phyloP scores from a whole-genome alignment of 2,113 vertebrate genomes.

The Triplophysa tibetana region DNA sequence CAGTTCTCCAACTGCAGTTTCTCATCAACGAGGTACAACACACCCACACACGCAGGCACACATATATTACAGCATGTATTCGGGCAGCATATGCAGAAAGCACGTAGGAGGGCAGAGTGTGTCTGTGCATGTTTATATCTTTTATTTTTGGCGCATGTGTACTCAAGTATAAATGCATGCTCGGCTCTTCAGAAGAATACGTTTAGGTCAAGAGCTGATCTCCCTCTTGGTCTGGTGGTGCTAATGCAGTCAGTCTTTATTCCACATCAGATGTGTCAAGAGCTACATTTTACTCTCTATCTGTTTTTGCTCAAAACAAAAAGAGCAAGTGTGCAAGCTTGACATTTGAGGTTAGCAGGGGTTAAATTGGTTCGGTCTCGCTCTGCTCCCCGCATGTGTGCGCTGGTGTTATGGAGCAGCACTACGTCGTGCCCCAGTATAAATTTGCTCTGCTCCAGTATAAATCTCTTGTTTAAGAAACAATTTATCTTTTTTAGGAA shows the following conservation, averaged over 20 bases:
- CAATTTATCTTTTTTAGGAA: too few species aligned
- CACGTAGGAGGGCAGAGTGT: slow-evolving; percentile 24
- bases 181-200: slow-evolving; percentile 31
- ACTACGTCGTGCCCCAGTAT: too few species aligned
- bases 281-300: slow-evolving; percentile 29
- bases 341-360: neutral
- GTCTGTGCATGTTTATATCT: slow-evolving; percentile 4
- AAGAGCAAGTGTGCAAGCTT: neutral
- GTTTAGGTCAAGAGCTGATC: slow-evolving; percentile 43
- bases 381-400: too few species aligned
- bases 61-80: slow-evolving; percentile 26
- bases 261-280: slow-evolving; percentile 38
- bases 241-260: slow-evolving; percentile 50
- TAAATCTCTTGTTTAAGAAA: too few species aligned
- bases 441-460: too few species aligned
- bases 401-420: too few species aligned
- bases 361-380: too few species aligned
- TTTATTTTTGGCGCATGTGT: neutral
- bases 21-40: slow-evolving; percentile 95
- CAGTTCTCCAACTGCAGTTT: slow-evolving; percentile 95
- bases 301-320: neutral
- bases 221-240: slow-evolving; percentile 24
- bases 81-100: slow-evolving; percentile 22
- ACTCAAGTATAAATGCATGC: slow-evolving; percentile 14
- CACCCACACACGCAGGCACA: slow-evolving; percentile 38